Evolutionary conservation across 37 sponge, comb jelly and placozoan species (phyloP).

Genomic region (Haliclona indistincta): DNA sequence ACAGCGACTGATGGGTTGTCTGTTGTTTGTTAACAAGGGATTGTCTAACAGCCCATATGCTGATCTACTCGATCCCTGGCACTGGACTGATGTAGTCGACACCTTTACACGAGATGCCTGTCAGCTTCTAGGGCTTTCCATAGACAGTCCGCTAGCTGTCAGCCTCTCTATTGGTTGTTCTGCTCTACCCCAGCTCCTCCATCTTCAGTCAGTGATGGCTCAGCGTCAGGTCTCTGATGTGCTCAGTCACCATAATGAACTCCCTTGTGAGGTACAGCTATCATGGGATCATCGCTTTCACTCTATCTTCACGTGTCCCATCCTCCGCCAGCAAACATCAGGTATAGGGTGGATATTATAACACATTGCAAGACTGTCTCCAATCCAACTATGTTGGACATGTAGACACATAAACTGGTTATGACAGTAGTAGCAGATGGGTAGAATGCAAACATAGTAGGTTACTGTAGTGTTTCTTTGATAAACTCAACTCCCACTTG

Average conservation of each 20-base stretch:
- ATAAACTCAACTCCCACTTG: no score
- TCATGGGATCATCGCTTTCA: conserved; percentile 80
- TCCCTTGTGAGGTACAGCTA: conserved; percentile 83
- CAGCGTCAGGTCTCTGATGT: conserved; percentile 79
- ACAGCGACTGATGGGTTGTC: conserved; percentile 82
- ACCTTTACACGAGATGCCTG: conserved; percentile 81
- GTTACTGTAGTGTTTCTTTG: no score
- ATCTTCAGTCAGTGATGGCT: conserved; percentile 57
- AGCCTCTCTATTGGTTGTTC: conserved; percentile 74
- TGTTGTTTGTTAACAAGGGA: conserved; percentile 62
- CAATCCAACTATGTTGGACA: no score
- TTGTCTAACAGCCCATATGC: conserved; percentile 70
- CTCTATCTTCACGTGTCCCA: conserved; percentile 95
- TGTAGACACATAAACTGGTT: no score
- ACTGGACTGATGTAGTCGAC: conserved; percentile 83
- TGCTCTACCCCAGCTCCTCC: conserved; percentile 78
- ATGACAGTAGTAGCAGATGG: no score
- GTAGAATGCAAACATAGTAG: no score
- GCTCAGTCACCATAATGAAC: conserved; percentile 61
- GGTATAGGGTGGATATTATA: conserved; percentile 5
- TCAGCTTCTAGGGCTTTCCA: conserved; percentile 72
- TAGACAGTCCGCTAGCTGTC: conserved; percentile 78
- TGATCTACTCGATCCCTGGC: conserved; percentile 77
- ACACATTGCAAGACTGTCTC: conserved; percentile 10
- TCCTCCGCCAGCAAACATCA: conserved; percentile 83